phyloP scores from a whole-genome alignment of 2,113 vertebrate genomes.

The Platichthys flesus region DNA sequence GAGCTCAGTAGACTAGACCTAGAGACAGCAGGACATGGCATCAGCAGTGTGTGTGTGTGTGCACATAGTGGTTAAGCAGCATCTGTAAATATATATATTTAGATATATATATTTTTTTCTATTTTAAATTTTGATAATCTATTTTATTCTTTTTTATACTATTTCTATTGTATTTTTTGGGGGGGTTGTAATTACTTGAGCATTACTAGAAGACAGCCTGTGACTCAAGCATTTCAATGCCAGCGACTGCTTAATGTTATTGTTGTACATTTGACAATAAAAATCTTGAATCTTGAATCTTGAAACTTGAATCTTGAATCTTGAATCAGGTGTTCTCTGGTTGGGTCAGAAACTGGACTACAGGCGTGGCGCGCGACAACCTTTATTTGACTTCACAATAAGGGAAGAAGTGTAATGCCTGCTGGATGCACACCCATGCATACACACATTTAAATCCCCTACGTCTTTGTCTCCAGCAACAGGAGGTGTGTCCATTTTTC shows the following conservation, averaged over 20 bases:
- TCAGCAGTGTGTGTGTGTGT: slow-evolving; percentile 3
- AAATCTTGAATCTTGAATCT: no score
- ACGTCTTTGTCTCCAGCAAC: slow-evolving; percentile 65
- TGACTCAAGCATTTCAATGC: no score
- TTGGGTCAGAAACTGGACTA: background rate
- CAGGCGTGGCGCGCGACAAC: background rate
- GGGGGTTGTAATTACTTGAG: no score
- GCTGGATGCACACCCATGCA: slow-evolving; percentile 13
- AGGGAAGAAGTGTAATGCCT: slow-evolving; percentile 15
- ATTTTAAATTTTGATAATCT: no score
- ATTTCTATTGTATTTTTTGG: no score
- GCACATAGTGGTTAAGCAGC: background rate
- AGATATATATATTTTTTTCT: no score
- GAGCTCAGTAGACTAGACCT: slow-evolving; percentile 18
- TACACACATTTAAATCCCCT: slow-evolving; percentile 19
- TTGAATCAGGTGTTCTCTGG: background rate
- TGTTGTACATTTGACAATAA: no score
- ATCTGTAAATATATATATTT: no score
- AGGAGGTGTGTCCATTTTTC: slow-evolving; percentile 63
- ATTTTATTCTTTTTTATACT: no score
- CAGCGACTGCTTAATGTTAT: no score
- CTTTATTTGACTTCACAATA: slow-evolving; percentile 25
- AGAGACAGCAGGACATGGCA: slow-evolving; percentile 42
- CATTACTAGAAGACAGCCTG: no score
- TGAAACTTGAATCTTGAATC: no score